These are phyloP conservation scores for Rosalia funebris DNA, from an alignment of 2,888 invertebrate genomes.

Conservation along the genomic window DNA sequence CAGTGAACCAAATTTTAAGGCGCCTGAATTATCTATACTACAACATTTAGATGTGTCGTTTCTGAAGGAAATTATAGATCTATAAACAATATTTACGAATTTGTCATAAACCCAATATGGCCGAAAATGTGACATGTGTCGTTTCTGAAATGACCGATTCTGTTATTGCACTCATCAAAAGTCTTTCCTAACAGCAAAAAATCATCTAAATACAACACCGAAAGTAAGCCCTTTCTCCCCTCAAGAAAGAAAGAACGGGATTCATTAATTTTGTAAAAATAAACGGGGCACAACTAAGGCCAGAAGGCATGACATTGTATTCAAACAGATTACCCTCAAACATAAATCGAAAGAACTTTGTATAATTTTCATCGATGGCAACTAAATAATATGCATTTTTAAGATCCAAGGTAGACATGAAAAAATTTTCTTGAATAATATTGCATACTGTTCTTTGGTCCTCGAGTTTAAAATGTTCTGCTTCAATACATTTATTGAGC, in stretches of 20 bases:
- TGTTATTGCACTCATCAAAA: too few relatives aligned
- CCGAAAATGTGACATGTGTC: too few relatives aligned
- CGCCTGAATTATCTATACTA: too few relatives aligned
- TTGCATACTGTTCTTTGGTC: slow-evolving; percentile 12
- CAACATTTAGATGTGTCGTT: too few relatives aligned
- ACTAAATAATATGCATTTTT: slow-evolving; percentile 4
- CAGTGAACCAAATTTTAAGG: too few relatives aligned
- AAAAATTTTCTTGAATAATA: neutral
- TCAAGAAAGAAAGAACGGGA: slow-evolving; percentile 11
- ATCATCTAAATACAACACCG: slow-evolving; percentile 6
- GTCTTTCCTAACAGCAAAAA: neutral
- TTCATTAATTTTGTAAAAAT: slow-evolving; percentile 31
- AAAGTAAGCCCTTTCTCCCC: slow-evolving; percentile 10
- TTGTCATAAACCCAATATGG: too few relatives aligned
- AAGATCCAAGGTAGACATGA: slow-evolving; percentile 8
- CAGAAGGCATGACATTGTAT: slow-evolving; percentile 11
- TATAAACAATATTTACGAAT: too few relatives aligned
- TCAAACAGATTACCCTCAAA: slow-evolving; percentile 21
- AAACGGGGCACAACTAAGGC: slow-evolving; percentile 11
- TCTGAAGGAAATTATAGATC: too few relatives aligned
- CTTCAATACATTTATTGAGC: slow-evolving; percentile 3
- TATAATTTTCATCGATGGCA: slow-evolving; percentile 17
- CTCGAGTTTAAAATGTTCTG: slow-evolving; percentile 18
- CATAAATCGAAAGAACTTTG: slow-evolving; percentile 23
- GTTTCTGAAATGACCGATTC: too few relatives aligned